Evolutionary conservation across 2,888 invertebrate species (phyloP).

Genomic region (Lacanobia wlatinum): DNA sequence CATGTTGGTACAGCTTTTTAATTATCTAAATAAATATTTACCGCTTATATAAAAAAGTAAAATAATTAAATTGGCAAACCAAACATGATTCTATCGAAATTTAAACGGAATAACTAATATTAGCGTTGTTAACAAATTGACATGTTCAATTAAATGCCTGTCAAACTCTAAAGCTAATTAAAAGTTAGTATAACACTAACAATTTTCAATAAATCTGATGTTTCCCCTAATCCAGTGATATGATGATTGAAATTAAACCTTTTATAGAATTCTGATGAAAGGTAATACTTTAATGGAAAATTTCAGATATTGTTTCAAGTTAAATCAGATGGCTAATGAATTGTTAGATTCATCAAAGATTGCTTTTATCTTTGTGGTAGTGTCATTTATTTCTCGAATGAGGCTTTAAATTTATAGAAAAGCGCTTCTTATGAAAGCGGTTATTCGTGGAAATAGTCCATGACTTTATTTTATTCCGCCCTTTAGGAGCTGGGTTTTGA

Average conservation of each 20-base stretch:
- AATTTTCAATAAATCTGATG: neutral
- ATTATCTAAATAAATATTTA: neutral
- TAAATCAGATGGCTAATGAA: neutral
- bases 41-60: neutral
- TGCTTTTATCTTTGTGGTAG: constrained; percentile 13
- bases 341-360: constrained; percentile 5
- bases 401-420: neutral
- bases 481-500: neutral
- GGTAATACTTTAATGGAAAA: neutral
- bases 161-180: constrained; percentile 3
- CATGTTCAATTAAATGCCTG: neutral
- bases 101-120: neutral
- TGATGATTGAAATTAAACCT: neutral
- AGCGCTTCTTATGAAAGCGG: neutral
- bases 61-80: neutral
- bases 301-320: neutral
- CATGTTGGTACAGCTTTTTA: neutral
- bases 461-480: neutral
- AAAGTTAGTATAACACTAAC: neutral
- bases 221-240: neutral
- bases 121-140: constrained; percentile 9
- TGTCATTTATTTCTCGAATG: neutral
- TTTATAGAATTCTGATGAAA: constrained; percentile 7
- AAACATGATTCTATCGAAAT: neutral
- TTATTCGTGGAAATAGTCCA: neutral